Evolutionary conservation across 37 sponge, comb jelly and placozoan species (phyloP), one percentile per base, ranked within the genome.

Genomic region (Chondrosia reniformis): DNA sequence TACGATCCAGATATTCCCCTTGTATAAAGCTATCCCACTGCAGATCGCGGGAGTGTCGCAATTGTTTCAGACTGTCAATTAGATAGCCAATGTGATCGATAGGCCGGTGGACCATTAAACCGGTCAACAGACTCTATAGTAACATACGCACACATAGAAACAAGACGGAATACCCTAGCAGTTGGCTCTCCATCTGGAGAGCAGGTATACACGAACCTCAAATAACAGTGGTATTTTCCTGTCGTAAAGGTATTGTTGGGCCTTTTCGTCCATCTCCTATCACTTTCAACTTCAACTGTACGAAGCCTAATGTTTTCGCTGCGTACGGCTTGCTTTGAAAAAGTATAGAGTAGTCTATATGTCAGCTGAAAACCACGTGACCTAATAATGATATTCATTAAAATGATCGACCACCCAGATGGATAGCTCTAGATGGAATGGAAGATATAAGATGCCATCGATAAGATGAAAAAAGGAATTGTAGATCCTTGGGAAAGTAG

Each of bases 71-170:
- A 31, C 87, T 81, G n/a, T 66, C 49, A 45, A 59, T 36, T 21
- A 89, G 63, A 56, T 76, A 89, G 4, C 37, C 57, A 52, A 89
- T 73, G 44, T 64, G 90, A 55, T 89, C 74, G 13, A 57, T 67
- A n/a, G 90, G 90, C 34, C 80, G 46, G 19, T 84, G 71, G 52
- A 46, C 57, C 87, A 86, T 81, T 55, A 89, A 61, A 6, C 74
- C 90, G 1, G 90, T 58, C 43, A 89, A 43, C 30, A 89, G 43
- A 45, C 90, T 87, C 90, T 89, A 46, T 28, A 49, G n/a, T 30
- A 63, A 4, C 3, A 8, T 4, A 4, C n/a, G 44, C 0, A 55
- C 32, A 30, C 44, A 19, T n/a, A 63, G 22, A 64, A 64, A 64
- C 36, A 15, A 15, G 10, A 40, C 36, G 33, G 34, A 44, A 63